Evolutionary conservation across 2,888 invertebrate genomes (phyloP), one percentile per base, ranked within the genome.

Genomic region (Drosophila merina): DNA sequence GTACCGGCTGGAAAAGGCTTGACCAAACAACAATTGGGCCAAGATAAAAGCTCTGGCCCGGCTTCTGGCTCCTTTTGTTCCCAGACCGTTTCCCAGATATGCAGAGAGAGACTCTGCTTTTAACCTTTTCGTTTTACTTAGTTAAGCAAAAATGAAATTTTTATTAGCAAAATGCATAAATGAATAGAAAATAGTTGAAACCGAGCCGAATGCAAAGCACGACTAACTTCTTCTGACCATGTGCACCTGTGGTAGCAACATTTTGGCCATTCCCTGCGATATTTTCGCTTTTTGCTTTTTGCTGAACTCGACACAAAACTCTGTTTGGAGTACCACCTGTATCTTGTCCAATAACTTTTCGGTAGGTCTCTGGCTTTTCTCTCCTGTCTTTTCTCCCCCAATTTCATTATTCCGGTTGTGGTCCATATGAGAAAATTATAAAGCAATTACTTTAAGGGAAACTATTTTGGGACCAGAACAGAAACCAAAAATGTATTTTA

Each of bases 121-220:
- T 74, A 84, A 84, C 83, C 87, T 87, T 87, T 85, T 85, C 85
- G 82, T 84, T 84, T 85, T 82, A 84, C 83, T 87, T 87, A 87
- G 83, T 84, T 85, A 84, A 77, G 83, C 83, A 87, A 84, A 84
- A 85, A 78, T 74, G 71, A 85, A 84, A 87, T 85, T 84, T 84
- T 81, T 84, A 84, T 84, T 84, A 87, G 85, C 74, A 77, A 84
- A 84, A 87, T 84, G 83, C 83, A 84, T 87, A 84, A 84, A 87
- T 87, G 87, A 84, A 84, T 84, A 87, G 87, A 85, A 81, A 83
- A 83, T 81, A 81, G 82, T 86, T 83, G 74, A 76, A 80, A 75
- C 75, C 72, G 40, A 36, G 67, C 51, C 69, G 10, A n/a, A 42
- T 44, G 52, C 42, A 49, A 26, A 33, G 36, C 28, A 52, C n/a